Percentiles rank a stretch among this genome's conserved stretches.
Evolutionary conservation across 2,888 invertebrate genomes (phyloP).

Genomic region (Hydroisotoma schaefferi): DNA sequence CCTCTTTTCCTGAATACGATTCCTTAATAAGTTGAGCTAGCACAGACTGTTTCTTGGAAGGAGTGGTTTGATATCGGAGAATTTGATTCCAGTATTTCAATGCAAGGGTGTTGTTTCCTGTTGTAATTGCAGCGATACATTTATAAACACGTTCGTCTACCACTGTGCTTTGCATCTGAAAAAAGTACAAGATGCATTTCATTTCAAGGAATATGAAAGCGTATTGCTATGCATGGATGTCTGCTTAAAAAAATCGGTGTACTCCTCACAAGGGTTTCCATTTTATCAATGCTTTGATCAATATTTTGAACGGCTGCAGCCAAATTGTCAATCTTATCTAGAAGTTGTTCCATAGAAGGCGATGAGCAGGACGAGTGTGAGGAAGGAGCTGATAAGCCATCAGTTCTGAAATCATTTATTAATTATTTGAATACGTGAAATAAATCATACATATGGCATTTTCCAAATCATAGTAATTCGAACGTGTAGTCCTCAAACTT

Average conservation of each 20-base stretch:
- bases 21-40: constrained; percentile 34
- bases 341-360: background rate
- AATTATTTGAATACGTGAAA: too few relatives aligned
- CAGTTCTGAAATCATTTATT: background rate
- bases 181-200: background rate
- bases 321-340: constrained; percentile 28
- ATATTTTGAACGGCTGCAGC: constrained; percentile 26
- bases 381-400: background rate
- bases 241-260: background rate
- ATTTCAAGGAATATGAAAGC: too few relatives aligned
- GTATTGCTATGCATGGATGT: background rate
- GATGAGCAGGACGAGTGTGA: background rate
- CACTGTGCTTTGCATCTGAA: constrained; percentile 39
- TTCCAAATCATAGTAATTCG: too few relatives aligned
- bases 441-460: too few relatives aligned
- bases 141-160: constrained; percentile 35
- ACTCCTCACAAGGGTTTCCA: constrained; percentile 25
- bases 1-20: constrained; percentile 29
- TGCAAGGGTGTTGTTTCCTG: constrained; percentile 34
- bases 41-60: constrained; percentile 23
- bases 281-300: constrained; percentile 27
- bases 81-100: constrained; percentile 40
- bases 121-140: constrained; percentile 33
- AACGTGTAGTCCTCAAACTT: too few relatives aligned
- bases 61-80: constrained; percentile 29